phyloP scores from a whole-genome alignment of 1,140 invertebrate species.

The Diprion similis region DNA sequence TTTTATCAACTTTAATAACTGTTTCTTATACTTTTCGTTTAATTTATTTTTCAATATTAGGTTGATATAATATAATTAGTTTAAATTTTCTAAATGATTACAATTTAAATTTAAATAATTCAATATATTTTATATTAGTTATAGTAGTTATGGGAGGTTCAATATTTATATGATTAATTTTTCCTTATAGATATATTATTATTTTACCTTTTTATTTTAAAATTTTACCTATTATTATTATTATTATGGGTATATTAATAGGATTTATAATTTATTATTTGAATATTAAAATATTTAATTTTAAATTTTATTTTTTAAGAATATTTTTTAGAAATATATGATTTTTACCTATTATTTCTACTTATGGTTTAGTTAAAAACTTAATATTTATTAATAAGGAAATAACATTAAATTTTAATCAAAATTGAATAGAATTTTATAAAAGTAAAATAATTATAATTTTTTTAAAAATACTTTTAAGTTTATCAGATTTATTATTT shows the following conservation, averaged over 20 bases:
- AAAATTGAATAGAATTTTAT: slow-evolving; percentile 35
- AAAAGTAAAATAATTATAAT: too few species aligned
- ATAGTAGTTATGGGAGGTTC: slow-evolving; percentile 58
- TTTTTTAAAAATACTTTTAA: slow-evolving; percentile 17
- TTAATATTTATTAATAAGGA: slow-evolving; percentile 24
- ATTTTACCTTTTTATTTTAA: slow-evolving; percentile 58
- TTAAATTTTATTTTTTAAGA: slow-evolving; percentile 22
- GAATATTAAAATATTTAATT: slow-evolving; percentile 60
- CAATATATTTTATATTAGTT: slow-evolving; percentile 62
- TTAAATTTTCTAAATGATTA: slow-evolving; percentile 58
- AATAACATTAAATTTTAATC: slow-evolving; percentile 32
- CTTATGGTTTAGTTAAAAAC: slow-evolving; percentile 33
- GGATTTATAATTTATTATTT: slow-evolving; percentile 55
- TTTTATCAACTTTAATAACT: slow-evolving; percentile 63
- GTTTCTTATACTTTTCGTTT: slow-evolving; percentile 64
- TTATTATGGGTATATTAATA: slow-evolving; percentile 48
- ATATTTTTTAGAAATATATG: slow-evolving; percentile 33
- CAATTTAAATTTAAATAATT: slow-evolving; percentile 57
- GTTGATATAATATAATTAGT: slow-evolving; percentile 55
- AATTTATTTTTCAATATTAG: slow-evolving; percentile 61
- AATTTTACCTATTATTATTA: slow-evolving; percentile 55
- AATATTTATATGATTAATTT: slow-evolving; percentile 58
- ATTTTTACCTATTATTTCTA: slow-evolving; percentile 37
- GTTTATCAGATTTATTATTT: slow-evolving; percentile 42
- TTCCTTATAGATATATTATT: slow-evolving; percentile 60